Evolutionary conservation across 2,888 invertebrate species (phyloP), one percentile per base, ranked within the genome.

Genomic region (Melanostoma mellinum): DNA sequence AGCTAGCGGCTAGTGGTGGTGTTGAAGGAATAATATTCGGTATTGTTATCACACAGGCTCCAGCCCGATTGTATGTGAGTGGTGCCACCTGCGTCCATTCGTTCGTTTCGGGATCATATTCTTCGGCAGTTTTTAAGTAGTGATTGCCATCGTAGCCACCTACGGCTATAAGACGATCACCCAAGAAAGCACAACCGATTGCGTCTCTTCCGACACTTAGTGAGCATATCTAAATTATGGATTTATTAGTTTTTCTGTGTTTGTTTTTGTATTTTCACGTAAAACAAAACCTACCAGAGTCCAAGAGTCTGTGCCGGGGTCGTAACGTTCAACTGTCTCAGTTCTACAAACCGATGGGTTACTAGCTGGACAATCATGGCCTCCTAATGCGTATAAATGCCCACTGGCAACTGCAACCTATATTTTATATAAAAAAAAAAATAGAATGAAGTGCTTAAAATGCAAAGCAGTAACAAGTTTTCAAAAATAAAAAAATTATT

Each of bases 81-180:
- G 96, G 94, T 8, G 96, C 94, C 81, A 97, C 93, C 92, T 95
- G 93, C 35, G 93, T 93, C 96, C 96, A 97, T 89, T 95, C 94
- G 91, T 96, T 95, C 3, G 93, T 92, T 89, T 94, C 95, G 1
- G 97, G 95, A 91, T 98, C 97, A 90, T 97, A 98, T 80, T 96
- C 95, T 89, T 98, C 98, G 2, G 97, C 98, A 79, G 95, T 94
- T 88, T 95, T 95, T 55, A 97, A 92, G 90, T 97, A 98, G 87
- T 95, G 95, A 88, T 95, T 95, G 35, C 98, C 98, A 92, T 98
- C 97, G 90, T 97, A 98, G 0, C 98, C 98, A 32, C 98, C 98
- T 35, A 96, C 94, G 48, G 95, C 95, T 87, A 95, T 93, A 65
- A 97, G 90, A 86, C 93, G 93, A 90, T 96, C 95, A 10, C 91